Conservation (phyloP, 2,113 vertebrate genomes). For the Salminus brasiliensis region DNA sequence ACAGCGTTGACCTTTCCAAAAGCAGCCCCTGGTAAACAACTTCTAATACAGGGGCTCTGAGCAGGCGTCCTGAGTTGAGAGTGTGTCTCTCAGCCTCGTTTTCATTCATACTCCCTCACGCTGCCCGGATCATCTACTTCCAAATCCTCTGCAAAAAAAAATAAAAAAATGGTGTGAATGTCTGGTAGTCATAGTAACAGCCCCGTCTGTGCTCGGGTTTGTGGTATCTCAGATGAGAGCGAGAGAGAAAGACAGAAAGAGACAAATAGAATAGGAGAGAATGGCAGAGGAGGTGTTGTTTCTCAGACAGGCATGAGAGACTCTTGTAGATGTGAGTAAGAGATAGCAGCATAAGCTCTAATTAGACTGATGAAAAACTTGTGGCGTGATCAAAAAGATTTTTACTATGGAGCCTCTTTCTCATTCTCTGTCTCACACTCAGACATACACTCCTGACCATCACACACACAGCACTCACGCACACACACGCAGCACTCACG, state of each 20-base stretch:
- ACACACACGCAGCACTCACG: background rate
- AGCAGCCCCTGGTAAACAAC: slow-evolving; percentile 44
- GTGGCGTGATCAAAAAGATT: slow-evolving; percentile 28
- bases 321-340: slow-evolving; percentile 6
- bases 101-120: slow-evolving; percentile 13
- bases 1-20: slow-evolving; percentile 48
- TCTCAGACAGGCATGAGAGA: slow-evolving; percentile 18
- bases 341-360: slow-evolving; percentile 32
- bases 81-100: slow-evolving; percentile 6
- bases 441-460: background rate
- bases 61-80: background rate
- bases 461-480: background rate
- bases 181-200: slow-evolving; percentile 55
- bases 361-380: slow-evolving; percentile 45
- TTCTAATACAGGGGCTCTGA: background rate
- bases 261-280: background rate
- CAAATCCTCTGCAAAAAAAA: slow-evolving; percentile 5
- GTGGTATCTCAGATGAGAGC: slow-evolving; percentile 29
- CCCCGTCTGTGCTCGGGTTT: slow-evolving; percentile 31
- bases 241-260: background rate
- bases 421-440: background rate
- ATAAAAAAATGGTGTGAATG: slow-evolving; percentile 20
- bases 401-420: background rate
- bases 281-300: slow-evolving; percentile 34
- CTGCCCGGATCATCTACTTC: slow-evolving; percentile 10